These are phyloP conservation scores for Cyrtorhinus lividipennis DNA, from an alignment of 1,140 invertebrate genomes.

Conservation along the genomic window DNA sequence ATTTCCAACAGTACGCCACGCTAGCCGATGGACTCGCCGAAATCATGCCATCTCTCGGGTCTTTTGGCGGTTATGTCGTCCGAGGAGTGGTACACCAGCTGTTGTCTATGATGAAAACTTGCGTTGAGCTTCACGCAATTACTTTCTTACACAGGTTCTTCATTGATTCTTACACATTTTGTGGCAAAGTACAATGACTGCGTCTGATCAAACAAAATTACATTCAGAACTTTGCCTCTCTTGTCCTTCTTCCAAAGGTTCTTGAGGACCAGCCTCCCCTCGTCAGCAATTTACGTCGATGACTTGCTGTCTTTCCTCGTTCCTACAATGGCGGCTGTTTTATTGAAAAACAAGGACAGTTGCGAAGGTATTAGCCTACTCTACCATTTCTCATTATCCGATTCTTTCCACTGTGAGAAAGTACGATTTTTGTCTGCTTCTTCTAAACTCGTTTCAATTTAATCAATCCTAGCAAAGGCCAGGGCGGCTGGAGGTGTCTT, in stretches of 20 bases:
- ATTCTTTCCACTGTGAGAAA: neutral
- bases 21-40: slow-evolving; percentile 3
- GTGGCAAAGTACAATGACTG: too few relatives aligned
- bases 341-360: neutral
- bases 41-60: neutral
- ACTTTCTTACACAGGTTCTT: slow-evolving; percentile 13
- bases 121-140: neutral
- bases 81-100: neutral
- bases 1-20: slow-evolving; percentile 15
- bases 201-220: too few relatives aligned
- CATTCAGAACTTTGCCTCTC: too few relatives aligned
- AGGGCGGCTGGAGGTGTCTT: neutral
- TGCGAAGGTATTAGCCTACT: neutral
- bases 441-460: neutral
- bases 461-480: neutral
- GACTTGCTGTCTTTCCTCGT: slow-evolving; percentile 9
- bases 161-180: too few relatives aligned
- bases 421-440: neutral
- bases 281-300: neutral
- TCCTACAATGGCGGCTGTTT: slow-evolving; percentile 1
- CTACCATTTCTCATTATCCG: neutral
- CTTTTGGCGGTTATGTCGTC: slow-evolving; percentile 2
- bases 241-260: too few relatives aligned
- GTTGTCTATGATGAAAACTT: neutral
- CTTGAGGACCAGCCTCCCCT: neutral